These are phyloP conservation scores for Rhyacophila brunnea DNA, from an alignment of 1,140 invertebrate species.

Conservation along the genomic window DNA sequence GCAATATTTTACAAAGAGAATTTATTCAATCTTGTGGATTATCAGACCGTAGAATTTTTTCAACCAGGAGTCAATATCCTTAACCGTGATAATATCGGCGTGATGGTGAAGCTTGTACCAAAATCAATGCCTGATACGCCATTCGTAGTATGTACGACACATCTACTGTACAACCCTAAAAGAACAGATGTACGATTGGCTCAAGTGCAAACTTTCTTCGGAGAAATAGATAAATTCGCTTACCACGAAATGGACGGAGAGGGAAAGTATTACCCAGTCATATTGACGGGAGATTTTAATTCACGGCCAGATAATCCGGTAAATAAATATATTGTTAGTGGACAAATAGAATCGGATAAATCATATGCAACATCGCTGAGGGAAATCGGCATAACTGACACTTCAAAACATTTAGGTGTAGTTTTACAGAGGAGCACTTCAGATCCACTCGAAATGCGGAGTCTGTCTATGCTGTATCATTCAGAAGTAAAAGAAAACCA, in stretches of 20 bases:
- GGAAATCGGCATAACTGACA: constrained; percentile 59
- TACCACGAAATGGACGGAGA: constrained; percentile 49
- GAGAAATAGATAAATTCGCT: constrained; percentile 80
- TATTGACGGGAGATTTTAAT: constrained; percentile 91
- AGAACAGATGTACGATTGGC: constrained; percentile 85
- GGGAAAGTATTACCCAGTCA: constrained; percentile 66
- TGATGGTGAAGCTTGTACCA: constrained; percentile 73
- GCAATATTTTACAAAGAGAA: constrained; percentile 74
- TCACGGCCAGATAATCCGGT: constrained; percentile 69
- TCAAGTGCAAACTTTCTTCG: constrained; percentile 76
- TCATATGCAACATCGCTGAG: constrained; percentile 25
- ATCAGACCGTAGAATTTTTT: constrained; percentile 60
- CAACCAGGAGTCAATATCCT: constrained; percentile 60
- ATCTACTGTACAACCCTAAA: constrained; percentile 90
- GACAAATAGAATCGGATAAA: constrained; percentile 44
- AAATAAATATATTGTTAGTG: constrained; percentile 70
- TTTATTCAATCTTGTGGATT: constrained; percentile 63
- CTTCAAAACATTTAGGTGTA: constrained; percentile 64
- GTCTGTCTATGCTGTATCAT: constrained; percentile 37
- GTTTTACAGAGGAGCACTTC: constrained; percentile 37
- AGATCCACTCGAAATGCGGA: constrained; percentile 23
- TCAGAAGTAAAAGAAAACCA: constrained; percentile 31
- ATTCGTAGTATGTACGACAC: constrained; percentile 85
- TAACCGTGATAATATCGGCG: constrained; percentile 83
- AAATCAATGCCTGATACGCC: constrained; percentile 49